Evolutionary conservation across 1,140 invertebrate genomes (phyloP).

Genomic region (Hyposmocoma kahamanoa): DNA sequence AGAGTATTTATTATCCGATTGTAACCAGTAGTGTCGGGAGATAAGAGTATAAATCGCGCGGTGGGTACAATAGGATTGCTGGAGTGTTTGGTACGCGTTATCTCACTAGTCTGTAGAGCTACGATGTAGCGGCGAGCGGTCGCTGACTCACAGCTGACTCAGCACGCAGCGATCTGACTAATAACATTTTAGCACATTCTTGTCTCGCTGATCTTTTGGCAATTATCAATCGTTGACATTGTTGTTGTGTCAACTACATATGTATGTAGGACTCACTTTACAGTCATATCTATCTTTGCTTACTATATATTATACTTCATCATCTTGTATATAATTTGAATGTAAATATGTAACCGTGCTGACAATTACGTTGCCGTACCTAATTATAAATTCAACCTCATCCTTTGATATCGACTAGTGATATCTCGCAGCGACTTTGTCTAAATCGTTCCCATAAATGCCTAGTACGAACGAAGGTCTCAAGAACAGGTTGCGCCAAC

Average conservation of each 20-base stretch:
- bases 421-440: background rate
- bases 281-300: too few relatives aligned
- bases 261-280: too few relatives aligned
- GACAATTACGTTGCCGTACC: too few relatives aligned
- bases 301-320: too few relatives aligned
- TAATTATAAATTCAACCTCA: too few relatives aligned
- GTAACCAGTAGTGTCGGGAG: slow-evolving; percentile 35
- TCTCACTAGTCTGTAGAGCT: background rate
- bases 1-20: background rate
- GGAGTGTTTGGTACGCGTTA: slow-evolving; percentile 31
- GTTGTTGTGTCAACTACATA: too few relatives aligned
- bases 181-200: too few relatives aligned
- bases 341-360: too few relatives aligned
- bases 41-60: slow-evolving; percentile 56
- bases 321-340: too few relatives aligned
- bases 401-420: too few relatives aligned
- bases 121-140: slow-evolving; percentile 30
- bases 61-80: slow-evolving; percentile 58
- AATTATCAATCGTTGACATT: too few relatives aligned
- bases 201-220: too few relatives aligned
- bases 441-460: slow-evolving; percentile 33
- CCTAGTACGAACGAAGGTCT: slow-evolving; percentile 37
- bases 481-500: slow-evolving; percentile 40
- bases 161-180: slow-evolving; percentile 6
- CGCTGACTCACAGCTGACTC: slow-evolving; percentile 29